Conservation (phyloP, 2,113 vertebrate species). For the Rousettus leschenaultii region DNA sequence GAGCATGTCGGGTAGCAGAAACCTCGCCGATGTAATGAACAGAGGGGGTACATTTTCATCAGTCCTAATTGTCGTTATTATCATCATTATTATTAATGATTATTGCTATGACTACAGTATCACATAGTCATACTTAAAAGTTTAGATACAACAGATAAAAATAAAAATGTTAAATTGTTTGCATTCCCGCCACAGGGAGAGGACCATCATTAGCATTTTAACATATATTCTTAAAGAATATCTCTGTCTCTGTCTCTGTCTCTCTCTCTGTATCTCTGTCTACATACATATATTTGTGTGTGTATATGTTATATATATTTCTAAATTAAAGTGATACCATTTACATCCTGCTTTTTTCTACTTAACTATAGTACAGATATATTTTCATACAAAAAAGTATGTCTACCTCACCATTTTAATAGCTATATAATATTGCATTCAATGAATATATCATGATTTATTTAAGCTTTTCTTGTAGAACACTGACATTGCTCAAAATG, state of each 20-base stretch:
- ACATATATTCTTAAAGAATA: neutral
- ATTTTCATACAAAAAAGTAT: neutral
- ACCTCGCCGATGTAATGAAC: neutral
- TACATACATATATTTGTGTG: neutral
- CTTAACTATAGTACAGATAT: neutral
- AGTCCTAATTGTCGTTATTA: neutral
- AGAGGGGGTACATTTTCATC: neutral
- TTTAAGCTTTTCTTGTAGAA: neutral
- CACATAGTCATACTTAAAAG: neutral
- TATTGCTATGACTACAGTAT: neutral
- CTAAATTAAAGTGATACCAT: neutral
- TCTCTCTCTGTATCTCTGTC: neutral
- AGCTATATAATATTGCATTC: neutral
- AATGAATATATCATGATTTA: neutral
- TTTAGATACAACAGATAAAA: neutral
- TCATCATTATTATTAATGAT: neutral
- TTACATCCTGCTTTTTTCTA: neutral
- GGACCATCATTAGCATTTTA: neutral
- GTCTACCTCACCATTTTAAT: neutral
- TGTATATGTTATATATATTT: neutral
- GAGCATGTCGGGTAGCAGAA: neutral
- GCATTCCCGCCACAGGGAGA: neutral
- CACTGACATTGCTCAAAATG: neutral
- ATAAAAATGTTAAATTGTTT: neutral
- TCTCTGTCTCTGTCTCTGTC: neutral